Percentiles rank a stretch among this genome's conserved stretches.
Evolutionary conservation across 2,888 invertebrate genomes (phyloP).

Genomic region (Tenthredo notha): DNA sequence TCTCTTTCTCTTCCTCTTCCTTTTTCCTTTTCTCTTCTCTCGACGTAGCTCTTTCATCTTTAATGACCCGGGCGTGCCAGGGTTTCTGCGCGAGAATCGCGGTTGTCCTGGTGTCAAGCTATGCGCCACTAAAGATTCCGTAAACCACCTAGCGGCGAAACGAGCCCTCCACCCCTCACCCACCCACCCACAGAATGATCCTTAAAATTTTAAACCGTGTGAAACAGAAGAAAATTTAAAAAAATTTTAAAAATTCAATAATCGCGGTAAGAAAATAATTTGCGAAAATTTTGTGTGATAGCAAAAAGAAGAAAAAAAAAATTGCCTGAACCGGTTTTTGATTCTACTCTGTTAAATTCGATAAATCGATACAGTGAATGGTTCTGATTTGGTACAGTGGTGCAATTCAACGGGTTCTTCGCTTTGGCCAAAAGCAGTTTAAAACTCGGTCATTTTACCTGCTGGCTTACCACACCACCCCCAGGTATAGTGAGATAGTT

Average conservation of each 20-base stretch:
- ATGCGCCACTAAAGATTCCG: slow-evolving; percentile 23
- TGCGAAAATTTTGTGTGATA: too few relatives aligned
- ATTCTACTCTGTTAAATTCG: not conserved
- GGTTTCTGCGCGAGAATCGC: slow-evolving; percentile 30
- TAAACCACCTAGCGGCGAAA: not conserved
- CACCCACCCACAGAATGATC: not conserved
- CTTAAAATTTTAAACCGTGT: not conserved
- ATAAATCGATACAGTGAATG: not conserved
- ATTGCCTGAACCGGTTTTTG: too few relatives aligned
- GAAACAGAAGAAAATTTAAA: not conserved
- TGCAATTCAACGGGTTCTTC: not conserved
- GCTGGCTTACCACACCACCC: slow-evolving; percentile 18
- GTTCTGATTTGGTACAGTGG: not conserved
- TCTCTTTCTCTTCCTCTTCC: not conserved
- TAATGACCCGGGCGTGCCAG: slow-evolving; percentile 40
- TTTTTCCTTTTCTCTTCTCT: not conserved
- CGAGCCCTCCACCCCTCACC: too few relatives aligned
- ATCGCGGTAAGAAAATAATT: not conserved
- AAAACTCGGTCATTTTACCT: slow-evolving; percentile 34
- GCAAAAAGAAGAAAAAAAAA: too few relatives aligned
- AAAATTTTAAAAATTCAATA: not conserved
- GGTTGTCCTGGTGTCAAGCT: slow-evolving; percentile 28
- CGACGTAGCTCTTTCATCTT: slow-evolving; percentile 28
- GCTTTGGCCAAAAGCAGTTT: not conserved
- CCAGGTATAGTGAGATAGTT: not conserved